A percentile compares a stretch with the other conserved stretches of the same genome.
phyloP scores from a whole-genome alignment of 2,888 invertebrate species.

The Brachypalpus laphriformis region DNA sequence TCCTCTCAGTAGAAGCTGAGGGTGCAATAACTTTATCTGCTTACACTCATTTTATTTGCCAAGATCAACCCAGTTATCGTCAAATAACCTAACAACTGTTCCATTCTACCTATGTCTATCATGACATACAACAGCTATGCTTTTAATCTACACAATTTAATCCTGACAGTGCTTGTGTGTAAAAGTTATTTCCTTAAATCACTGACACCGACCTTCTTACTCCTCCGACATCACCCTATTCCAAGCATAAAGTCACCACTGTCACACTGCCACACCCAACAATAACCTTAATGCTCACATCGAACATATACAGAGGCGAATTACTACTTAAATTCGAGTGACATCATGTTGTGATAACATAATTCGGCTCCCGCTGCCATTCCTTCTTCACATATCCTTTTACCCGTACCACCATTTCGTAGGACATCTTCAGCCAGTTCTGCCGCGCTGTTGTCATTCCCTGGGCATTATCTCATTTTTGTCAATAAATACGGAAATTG shows the following conservation, averaged over 20 bases:
- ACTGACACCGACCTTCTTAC: neutral
- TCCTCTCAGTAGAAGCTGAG: no score
- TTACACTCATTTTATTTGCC: no score
- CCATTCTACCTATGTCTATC: neutral
- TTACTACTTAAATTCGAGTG: conserved; percentile 62
- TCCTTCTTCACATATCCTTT: conserved; percentile 18
- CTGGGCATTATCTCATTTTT: conserved; percentile 63
- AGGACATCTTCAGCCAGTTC: conserved; percentile 3
- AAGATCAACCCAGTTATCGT: no score
- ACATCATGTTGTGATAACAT: conserved; percentile 67
- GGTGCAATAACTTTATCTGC: no score
- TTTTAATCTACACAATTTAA: neutral
- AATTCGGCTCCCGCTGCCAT: conserved; percentile 34
- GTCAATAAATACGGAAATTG: conserved; percentile 71
- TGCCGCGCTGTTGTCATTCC: conserved; percentile 44
- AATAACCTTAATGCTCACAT: neutral
- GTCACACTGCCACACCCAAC: neutral
- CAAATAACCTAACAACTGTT: no score
- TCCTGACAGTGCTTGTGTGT: neutral
- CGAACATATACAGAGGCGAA: conserved; percentile 5
- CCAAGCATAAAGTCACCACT: neutral
- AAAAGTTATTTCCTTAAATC: neutral
- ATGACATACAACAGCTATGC: neutral
- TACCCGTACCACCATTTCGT: conserved; percentile 12
- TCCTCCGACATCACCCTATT: neutral